A percentile compares a stretch with the other conserved stretches of the same genome.
Evolutionary conservation across 2,113 vertebrate genomes (phyloP).

Genomic region (Otolemur garnettii): DNA sequence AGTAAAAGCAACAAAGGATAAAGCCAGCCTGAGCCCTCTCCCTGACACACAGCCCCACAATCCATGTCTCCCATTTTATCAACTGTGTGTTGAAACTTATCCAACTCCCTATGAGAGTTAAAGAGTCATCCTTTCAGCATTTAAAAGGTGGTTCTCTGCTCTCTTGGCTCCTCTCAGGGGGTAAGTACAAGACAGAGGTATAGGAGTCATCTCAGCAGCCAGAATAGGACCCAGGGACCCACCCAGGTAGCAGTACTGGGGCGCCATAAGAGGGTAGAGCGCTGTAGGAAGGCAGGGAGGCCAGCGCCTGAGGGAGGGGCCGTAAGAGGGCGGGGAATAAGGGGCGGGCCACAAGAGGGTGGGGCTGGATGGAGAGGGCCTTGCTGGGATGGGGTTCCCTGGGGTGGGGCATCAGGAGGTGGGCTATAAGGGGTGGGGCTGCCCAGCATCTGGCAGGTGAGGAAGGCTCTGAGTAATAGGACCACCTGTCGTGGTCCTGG

Average conservation of each 20-base stretch:
- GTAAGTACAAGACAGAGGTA: background rate
- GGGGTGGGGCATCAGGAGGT: background rate
- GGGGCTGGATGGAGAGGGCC: background rate
- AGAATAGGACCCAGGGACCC: rapidly evolving
- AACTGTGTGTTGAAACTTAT: background rate
- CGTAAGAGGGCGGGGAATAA: background rate
- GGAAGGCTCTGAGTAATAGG: too few species aligned
- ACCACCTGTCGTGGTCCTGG: background rate
- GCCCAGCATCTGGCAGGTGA: background rate
- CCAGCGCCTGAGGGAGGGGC: too few species aligned
- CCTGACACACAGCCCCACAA: rapidly evolving
- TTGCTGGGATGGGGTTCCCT: background rate
- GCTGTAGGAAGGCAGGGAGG: too few species aligned
- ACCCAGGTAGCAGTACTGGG: too few species aligned
- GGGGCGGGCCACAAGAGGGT: background rate
- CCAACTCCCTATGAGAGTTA: too few species aligned
- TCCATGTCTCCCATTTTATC: background rate
- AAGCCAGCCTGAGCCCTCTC: too few species aligned
- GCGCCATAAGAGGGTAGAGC: too few species aligned
- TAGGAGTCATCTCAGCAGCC: background rate
- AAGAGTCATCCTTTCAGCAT: background rate
- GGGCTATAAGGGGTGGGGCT: background rate
- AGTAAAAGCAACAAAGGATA: background rate
- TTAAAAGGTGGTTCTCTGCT: background rate
- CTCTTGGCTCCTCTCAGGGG: background rate